A percentile compares a stretch with the other conserved stretches of the same genome.
These are phyloP conservation scores for Plutomurus gul DNA, from an alignment of 1,140 invertebrate species.

Conservation along the genomic window DNA sequence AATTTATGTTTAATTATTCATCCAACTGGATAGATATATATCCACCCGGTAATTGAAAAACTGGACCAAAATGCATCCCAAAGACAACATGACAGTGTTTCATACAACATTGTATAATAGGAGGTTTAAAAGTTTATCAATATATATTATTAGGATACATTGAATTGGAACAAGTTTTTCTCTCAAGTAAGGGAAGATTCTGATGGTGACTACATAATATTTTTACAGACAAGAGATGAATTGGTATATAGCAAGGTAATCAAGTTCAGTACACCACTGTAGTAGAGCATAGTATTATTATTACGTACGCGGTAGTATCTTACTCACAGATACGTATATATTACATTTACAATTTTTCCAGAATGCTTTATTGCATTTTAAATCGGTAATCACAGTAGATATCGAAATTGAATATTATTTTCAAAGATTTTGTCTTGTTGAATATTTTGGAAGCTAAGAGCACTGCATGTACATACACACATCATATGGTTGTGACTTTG, in stretches of 20 bases:
- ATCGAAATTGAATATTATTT: constrained; percentile 5
- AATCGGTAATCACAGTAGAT: constrained; percentile 14
- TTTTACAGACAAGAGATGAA: no score
- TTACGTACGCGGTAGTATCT: background rate
- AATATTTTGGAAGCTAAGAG: constrained; percentile 26
- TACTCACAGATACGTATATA: background rate
- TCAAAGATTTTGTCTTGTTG: constrained; percentile 13
- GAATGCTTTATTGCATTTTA: constrained; percentile 18
- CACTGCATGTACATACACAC: constrained; percentile 24
- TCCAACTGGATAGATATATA: no score
- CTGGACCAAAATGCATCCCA: no score
- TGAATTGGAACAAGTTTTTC: no score
- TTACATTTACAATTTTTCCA: background rate
- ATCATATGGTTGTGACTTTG: constrained; percentile 6
- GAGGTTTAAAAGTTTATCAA: no score
- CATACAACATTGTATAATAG: no score
- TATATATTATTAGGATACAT: no score
- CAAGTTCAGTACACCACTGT: background rate
- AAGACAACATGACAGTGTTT: no score
- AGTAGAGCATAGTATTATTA: background rate
- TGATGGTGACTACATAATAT: no score
- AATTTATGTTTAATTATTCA: no score
- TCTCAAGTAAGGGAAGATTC: no score
- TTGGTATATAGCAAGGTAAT: background rate
- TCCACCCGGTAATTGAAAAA: no score